Evolutionary conservation across 2,888 invertebrate species (phyloP).

Genomic region (Scaptomyza tumidula): DNA sequence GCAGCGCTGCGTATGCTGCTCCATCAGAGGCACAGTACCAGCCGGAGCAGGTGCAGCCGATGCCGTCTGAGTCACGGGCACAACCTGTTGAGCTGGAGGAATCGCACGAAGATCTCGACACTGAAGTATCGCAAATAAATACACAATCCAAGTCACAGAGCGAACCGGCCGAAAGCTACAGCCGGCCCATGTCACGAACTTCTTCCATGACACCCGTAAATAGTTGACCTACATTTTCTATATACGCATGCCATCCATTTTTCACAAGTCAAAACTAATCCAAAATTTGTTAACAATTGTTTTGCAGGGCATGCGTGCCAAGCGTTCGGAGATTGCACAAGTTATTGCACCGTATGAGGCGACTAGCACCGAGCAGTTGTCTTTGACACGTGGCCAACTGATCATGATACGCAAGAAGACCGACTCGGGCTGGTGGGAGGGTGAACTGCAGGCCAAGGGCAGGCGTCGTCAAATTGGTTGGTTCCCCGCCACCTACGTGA

Average conservation of each 20-base stretch:
- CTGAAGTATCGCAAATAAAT: constrained; percentile 85
- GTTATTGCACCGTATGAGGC: constrained; percentile 97
- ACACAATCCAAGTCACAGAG: constrained; percentile 83
- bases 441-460: constrained; percentile 96
- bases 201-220: constrained; percentile 85
- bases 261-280: constrained; percentile 17
- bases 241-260: constrained; percentile 1
- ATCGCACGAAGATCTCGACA: constrained; percentile 84
- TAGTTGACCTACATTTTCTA: constrained; percentile 63
- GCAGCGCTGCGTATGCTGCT: constrained; percentile 61
- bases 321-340: constrained; percentile 96
- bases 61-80: constrained; percentile 28
- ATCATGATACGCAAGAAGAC: constrained; percentile 98
- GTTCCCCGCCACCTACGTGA: constrained; percentile 99
- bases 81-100: constrained; percentile 74
- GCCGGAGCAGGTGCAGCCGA: constrained; percentile 30
- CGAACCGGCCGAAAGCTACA: constrained; percentile 84
- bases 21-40: constrained; percentile 35
- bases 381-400: constrained; percentile 94
- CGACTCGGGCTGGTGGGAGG: constrained; percentile 99
- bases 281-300: background rate
- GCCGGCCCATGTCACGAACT: constrained; percentile 85
- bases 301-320: constrained; percentile 87
- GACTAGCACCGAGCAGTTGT: constrained; percentile 95
- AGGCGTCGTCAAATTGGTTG: constrained; percentile 97